These are phyloP conservation scores for Epizoanthus illoricatus DNA, from an alignment of 92 coral and sea anemone genomes.

Conservation along the genomic window DNA sequence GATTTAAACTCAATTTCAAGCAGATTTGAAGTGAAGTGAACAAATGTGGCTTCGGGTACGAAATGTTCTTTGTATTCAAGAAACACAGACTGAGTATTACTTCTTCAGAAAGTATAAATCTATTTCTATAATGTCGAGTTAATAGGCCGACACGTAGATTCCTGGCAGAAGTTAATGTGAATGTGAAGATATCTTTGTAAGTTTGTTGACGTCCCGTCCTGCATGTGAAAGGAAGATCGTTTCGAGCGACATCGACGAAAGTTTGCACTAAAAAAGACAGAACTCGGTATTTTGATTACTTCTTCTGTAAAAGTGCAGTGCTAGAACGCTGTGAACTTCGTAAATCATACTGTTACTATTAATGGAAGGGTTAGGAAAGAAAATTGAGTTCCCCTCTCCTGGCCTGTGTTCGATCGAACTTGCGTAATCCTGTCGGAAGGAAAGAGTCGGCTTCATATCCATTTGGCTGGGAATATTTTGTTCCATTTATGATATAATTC, in stretches of 20 bases:
- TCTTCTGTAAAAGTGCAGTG: not conserved
- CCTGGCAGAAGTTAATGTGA: not conserved
- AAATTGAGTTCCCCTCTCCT: not conserved
- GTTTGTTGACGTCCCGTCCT: slow-evolving; percentile 24
- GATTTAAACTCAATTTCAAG: slow-evolving; percentile 2
- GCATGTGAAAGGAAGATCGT: slow-evolving; percentile 7
- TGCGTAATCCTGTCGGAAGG: slow-evolving; percentile 24
- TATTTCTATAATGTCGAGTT: not conserved
- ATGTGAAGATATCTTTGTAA: not conserved
- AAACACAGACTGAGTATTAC: not conserved
- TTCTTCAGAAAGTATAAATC: not conserved
- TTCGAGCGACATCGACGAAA: not conserved
- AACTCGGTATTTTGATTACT: not conserved
- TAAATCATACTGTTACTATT: not conserved
- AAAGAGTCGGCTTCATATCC: slow-evolving; percentile 3
- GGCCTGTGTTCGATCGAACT: not conserved
- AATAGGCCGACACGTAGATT: not conserved
- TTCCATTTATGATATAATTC: slow-evolving; percentile 27
- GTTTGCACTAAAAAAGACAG: not conserved
- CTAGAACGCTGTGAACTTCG: not conserved
- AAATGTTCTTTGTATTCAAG: slow-evolving; percentile 10
- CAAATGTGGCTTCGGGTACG: slow-evolving; percentile 41
- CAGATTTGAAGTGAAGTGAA: slow-evolving; percentile 24
- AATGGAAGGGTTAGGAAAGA: not conserved
- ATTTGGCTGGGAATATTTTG: slow-evolving; percentile 25